These are phyloP conservation scores for Nemotelus pantherinus DNA, from an alignment of 2,888 invertebrate species.

Conservation along the genomic window DNA sequence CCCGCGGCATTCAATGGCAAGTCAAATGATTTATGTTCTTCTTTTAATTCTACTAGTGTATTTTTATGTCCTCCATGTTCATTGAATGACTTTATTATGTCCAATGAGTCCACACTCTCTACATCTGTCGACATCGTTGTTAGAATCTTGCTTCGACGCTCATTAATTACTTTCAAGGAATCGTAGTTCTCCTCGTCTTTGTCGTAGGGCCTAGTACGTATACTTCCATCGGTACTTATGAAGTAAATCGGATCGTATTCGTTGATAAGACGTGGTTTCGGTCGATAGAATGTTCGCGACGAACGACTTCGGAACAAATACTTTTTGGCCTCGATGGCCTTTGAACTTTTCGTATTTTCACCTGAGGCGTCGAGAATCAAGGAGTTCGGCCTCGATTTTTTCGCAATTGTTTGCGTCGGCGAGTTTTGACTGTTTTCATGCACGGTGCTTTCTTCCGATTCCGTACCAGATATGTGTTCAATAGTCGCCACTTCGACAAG, in stretches of 20 bases:
- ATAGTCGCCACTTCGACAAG: background rate
- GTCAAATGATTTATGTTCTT: slow-evolving; percentile 30
- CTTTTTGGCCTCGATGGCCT: slow-evolving; percentile 50
- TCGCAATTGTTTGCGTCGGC: slow-evolving; percentile 44
- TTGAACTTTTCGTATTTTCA: slow-evolving; percentile 44
- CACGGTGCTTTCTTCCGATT: slow-evolving; percentile 33
- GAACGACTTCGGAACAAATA: slow-evolving; percentile 62
- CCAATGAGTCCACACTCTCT: background rate
- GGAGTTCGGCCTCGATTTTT: slow-evolving; percentile 60
- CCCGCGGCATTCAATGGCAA: background rate
- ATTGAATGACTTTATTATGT: background rate
- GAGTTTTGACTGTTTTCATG: slow-evolving; percentile 47
- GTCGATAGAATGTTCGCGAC: slow-evolving; percentile 62
- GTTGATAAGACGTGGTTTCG: slow-evolving; percentile 58
- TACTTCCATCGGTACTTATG: slow-evolving; percentile 49
- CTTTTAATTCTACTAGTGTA: slow-evolving; percentile 25
- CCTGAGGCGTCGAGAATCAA: slow-evolving; percentile 54
- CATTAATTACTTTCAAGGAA: slow-evolving; percentile 63
- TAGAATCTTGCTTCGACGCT: slow-evolving; percentile 61
- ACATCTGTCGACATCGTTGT: background rate
- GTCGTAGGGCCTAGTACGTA: slow-evolving; percentile 11
- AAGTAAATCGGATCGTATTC: slow-evolving; percentile 60
- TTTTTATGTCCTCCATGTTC: slow-evolving; percentile 11
- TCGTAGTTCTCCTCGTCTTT: slow-evolving; percentile 60
- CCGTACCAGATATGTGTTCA: background rate